Base-by-base conservation (phyloP, 2,797 vertebrate genomes). In the Galaxias olidus region DNA sequence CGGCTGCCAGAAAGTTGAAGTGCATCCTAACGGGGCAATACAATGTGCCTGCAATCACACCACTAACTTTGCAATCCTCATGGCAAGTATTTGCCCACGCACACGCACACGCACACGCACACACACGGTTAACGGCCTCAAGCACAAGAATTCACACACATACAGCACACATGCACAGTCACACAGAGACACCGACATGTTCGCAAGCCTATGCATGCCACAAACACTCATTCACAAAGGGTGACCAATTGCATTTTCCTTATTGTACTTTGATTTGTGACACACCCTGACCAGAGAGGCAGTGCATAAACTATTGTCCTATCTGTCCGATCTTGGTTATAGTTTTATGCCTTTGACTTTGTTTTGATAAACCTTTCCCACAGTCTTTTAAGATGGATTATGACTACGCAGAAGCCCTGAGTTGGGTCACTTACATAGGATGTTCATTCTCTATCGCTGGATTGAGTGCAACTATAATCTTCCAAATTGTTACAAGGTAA, bases 1-100 rank as follows among this genome's bases (percentile, higher is more conserved):
- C 0, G 84, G 91, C 54, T 94, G 92, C 72, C 45, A 11, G 0
- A 93, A 92, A 81, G 69, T 17, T 43, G 12, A 0, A 10, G 20
- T 18, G 1, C 0, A 4, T 0, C 11, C 47, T 0, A 4, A 64
- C 0, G 61, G n/a, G 3, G 13, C 61, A 0, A 49, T 90, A 8
- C 47, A 0, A 10, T 94, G 92, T 67, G 65, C 0, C 9, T 94
- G 91, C 64, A 86, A 89, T 64, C 90, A 94, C 71, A 91, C 78
- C 0, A 89, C 86, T 43, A 91, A 90, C 78, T 95, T 94, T 47
- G 90, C 90, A 14, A 72, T 90, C 44, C 81, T 94, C 50, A 89
- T 92, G 89, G 91, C 91, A 85, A 85, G 77, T 1, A 1, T 10
- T n/a, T 7, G 44, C 63, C 40, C 17, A n/a, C 14, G 4, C 46